Evolutionary conservation across 1,140 invertebrate species (phyloP), one percentile per base, ranked within the genome.

Genomic region (Pemphigus obesinymphae): DNA sequence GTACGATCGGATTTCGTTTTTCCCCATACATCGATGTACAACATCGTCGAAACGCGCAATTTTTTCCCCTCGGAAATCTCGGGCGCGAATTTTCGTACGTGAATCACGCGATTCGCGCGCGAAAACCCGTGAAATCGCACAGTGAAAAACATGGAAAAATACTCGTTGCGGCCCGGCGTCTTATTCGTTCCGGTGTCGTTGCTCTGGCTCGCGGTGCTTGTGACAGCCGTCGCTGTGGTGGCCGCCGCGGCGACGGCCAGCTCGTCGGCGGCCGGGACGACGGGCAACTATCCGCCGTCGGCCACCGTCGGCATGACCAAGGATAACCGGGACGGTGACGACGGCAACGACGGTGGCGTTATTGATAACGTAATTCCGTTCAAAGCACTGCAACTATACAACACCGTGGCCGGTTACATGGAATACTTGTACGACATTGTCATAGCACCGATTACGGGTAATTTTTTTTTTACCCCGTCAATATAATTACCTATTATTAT

Each of bases 341-440:
- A 29, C 43, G 68, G n/a, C 7, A 23, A 17, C 37, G 26, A 34
- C 73, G 48, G 3, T n/a, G 31, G 13, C 31, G 48, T 40, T n/a
- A 7, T 68, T 8, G 70, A 61, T 15, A 1, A 37, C 53, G 55
- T 58, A 4, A 45, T 80, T 15, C 55, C 76, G 23, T 80, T 40
- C 23, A 80, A 6, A 63, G 76, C 76, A 4, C 37, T 80, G 1
- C 76, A 80, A n/a, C 34, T 80, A 3, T 61, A 61, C 76, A 80
- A 80, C 37, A 29, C 37, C 15, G 23, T 80, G 17, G 23, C 76
- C 76, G 37, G 55, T 61, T 80, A 63, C 23, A 2, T 80, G 53
- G 76, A 80, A n/a, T 80, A 61, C 37, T 20, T 80, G 4, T 80
- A 63, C 23, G 76, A 80, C 40, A 29, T n/a, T 3, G 53, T 78